phyloP scores from a whole-genome alignment of 2,888 invertebrate species.

The Drosophila suboccidentalis region DNA sequence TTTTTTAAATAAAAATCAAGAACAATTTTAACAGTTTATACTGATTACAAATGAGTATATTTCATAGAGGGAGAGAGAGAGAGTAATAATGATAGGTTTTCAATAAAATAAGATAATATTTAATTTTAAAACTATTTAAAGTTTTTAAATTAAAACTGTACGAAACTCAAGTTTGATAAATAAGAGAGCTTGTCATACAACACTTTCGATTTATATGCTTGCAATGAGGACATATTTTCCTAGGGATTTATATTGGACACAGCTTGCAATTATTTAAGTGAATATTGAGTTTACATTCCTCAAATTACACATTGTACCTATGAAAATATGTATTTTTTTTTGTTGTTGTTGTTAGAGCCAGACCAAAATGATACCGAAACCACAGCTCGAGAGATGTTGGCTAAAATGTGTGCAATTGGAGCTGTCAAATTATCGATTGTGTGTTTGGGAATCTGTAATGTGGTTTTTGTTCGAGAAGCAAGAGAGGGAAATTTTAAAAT shows the following conservation, averaged over 20 bases:
- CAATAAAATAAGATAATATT: not conserved
- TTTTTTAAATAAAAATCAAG: not conserved
- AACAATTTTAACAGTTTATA: not conserved
- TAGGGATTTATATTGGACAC: constrained; percentile 7
- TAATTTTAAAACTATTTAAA: not conserved
- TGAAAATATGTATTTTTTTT: constrained; percentile 12
- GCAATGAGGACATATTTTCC: not conserved
- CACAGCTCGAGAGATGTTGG: not conserved
- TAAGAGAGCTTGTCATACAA: not conserved
- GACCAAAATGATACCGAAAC: constrained; percentile 15
- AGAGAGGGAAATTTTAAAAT: constrained; percentile 36
- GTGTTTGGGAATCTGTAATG: constrained; percentile 37
- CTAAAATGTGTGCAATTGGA: constrained; percentile 37
- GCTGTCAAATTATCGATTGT: constrained; percentile 60
- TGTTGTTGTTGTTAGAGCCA: not conserved
- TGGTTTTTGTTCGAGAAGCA: constrained; percentile 24
- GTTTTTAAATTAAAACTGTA: not conserved
- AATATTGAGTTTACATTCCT: constrained; percentile 22
- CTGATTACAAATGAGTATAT: not conserved
- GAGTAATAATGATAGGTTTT: not conserved
- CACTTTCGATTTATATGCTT: not conserved
- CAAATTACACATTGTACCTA: constrained; percentile 3
- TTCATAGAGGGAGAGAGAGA: too few species aligned
- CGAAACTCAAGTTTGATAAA: not conserved
- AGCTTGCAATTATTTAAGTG: constrained; percentile 19